Base-by-base conservation (phyloP, 2,888 invertebrate genomes). In the Odontothrips loti region DNA sequence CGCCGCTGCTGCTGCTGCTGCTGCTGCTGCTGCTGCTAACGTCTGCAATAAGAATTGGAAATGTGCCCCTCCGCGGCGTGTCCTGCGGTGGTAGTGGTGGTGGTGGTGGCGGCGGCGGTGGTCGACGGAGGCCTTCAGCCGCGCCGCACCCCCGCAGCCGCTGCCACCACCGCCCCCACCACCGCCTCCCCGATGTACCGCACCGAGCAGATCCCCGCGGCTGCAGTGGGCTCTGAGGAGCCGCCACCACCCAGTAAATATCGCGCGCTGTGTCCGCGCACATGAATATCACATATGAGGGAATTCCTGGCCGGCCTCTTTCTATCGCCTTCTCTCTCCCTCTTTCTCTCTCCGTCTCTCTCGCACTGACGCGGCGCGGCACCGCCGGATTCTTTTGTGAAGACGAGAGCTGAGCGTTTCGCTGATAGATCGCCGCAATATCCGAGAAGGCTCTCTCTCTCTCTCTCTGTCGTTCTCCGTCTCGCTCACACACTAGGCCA, bases 391-490 rank as follows among this genome's bases (percentile, higher is more conserved):
- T 75, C 68, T 75, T 75, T 75, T 75, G 68, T 75, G 68, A 27
- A 27, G 68, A 75, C 23, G 68, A 4, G 27, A 23, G 68, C 23
- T 27, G 34, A 23, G 27, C 68, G 68, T 27, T 75, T 75, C 68
- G 68, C 68, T 75, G 68, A 75, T 75, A 27, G 68, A 75, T 75
- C 68, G 27, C 68, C 68, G 68, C 68, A 75, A 75, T 75, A 75
- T 75, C 68, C 68, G 68, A 75, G 68, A 23, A 27, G 75, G 47
- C 79, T 75, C 82, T 81, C 80, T 75, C 80, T 79, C 75, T 80
- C 81, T 80, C 79, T 80, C 81, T 80, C 80, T 80, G n/a, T 75
- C 48, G 27, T 43, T 47, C 47, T 79, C 75, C 80, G 79, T 80
- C 79, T 80, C 81, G 75, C 78, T 80, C 51, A 47, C 27, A 78